phyloP scores from a whole-genome alignment of 2,888 invertebrate species.

The Netelia fuscicornis region DNA sequence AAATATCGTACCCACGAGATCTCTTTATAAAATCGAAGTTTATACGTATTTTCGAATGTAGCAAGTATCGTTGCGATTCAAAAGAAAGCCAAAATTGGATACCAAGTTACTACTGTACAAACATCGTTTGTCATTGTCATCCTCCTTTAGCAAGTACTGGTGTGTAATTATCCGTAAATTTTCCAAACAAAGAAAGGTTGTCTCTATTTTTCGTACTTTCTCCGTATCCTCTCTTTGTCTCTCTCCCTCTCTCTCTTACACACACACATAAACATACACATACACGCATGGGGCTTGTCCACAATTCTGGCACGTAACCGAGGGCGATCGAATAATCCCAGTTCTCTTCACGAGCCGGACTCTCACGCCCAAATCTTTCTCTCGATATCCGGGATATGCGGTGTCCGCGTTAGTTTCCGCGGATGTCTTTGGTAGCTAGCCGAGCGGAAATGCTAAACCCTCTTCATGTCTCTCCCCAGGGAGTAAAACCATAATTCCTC shows the following conservation, averaged over 20 bases:
- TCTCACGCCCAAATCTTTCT: constrained; percentile 13
- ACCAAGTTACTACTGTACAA: background rate
- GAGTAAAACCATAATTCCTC: constrained; percentile 55
- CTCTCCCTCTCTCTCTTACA: background rate
- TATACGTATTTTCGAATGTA: background rate
- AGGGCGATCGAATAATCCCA: constrained; percentile 38
- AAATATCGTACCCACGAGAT: background rate
- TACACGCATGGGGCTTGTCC: background rate
- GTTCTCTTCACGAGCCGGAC: constrained; percentile 19
- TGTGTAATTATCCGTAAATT: background rate
- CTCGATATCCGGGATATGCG: constrained; percentile 30
- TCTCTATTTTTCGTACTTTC: background rate
- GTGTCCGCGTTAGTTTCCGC: background rate
- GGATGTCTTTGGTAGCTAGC: constrained; percentile 41
- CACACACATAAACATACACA: background rate
- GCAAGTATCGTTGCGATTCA: background rate
- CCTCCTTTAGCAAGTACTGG: background rate
- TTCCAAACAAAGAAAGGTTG: background rate
- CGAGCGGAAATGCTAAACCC: constrained; percentile 35
- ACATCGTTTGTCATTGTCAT: background rate
- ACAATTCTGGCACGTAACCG: constrained; percentile 28
- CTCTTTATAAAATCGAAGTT: background rate
- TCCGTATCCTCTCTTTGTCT: background rate
- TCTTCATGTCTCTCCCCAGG: background rate
- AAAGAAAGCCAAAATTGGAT: background rate